Conservation (phyloP, 2,888 invertebrate genomes). For the Isotomurus palustris region DNA sequence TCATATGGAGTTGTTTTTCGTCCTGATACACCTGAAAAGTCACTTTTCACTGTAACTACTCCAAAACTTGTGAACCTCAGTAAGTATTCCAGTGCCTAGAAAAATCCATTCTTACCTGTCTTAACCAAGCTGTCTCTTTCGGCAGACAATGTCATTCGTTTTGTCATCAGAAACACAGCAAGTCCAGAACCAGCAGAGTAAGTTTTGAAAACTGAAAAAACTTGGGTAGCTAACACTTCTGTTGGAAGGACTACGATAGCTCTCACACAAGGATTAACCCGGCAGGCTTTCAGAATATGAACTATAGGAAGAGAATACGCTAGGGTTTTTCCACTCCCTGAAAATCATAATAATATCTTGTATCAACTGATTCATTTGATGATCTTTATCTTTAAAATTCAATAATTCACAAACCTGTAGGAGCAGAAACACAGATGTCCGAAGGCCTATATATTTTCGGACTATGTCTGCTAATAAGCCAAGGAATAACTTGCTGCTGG, state of each 20-base stretch:
- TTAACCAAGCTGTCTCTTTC: slow-evolving; percentile 36
- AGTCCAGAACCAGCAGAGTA: slow-evolving; percentile 65
- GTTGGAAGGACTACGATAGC: slow-evolving; percentile 44
- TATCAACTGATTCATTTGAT: slow-evolving; percentile 50
- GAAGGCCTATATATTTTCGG: slow-evolving; percentile 65
- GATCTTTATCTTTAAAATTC: background rate
- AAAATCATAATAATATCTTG: slow-evolving; percentile 52
- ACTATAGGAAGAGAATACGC: slow-evolving; percentile 57
- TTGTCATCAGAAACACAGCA: slow-evolving; percentile 58
- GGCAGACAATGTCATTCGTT: slow-evolving; percentile 31
- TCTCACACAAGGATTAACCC: slow-evolving; percentile 30
- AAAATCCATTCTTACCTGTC: slow-evolving; percentile 15
- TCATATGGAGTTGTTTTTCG: slow-evolving; percentile 54
- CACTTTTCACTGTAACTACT: background rate
- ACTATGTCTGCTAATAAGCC: slow-evolving; percentile 61
- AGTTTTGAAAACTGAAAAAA: slow-evolving; percentile 51
- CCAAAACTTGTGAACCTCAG: background rate
- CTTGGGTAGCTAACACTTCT: slow-evolving; percentile 42
- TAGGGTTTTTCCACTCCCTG: slow-evolving; percentile 59
- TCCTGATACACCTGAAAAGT: slow-evolving; percentile 26
- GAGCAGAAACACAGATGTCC: slow-evolving; percentile 74
- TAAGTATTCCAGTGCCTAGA: no score
- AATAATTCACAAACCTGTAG: no score
- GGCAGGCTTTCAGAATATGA: slow-evolving; percentile 44
- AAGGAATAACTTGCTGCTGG: slow-evolving; percentile 72